phyloP scores from a whole-genome alignment of 2,113 vertebrate species.

The Onychostoma macrolepis region DNA sequence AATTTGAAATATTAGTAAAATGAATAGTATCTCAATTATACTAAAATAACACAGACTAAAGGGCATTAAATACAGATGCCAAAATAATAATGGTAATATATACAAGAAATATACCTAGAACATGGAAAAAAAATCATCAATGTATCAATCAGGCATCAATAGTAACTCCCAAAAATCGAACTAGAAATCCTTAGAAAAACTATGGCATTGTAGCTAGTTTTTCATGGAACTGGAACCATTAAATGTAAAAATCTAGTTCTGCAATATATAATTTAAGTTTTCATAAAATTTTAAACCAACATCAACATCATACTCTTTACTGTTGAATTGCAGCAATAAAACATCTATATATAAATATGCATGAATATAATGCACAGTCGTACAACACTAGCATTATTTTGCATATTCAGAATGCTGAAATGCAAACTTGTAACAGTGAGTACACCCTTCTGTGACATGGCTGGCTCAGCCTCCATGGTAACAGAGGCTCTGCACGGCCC shows the following conservation, averaged over 20 bases:
- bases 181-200: not conserved
- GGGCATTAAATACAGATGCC: not conserved
- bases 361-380: not conserved
- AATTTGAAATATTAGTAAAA: not conserved
- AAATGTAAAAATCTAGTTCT: not conserved
- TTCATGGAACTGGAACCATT: not conserved
- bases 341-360: not conserved
- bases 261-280: conserved; percentile 4
- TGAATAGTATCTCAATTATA: not conserved
- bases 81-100: not conserved
- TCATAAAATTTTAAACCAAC: not conserved
- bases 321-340: not conserved
- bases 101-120: not conserved
- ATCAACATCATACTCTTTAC: not conserved
- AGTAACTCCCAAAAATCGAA: not conserved
- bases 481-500: conserved; percentile 31
- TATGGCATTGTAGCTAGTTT: not conserved
- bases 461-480: conserved; percentile 37
- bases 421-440: conserved; percentile 18
- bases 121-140: no score
- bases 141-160: not conserved
- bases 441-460: conserved; percentile 20
- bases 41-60: not conserved
- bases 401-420: conserved; percentile 19
- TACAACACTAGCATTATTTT: not conserved